Evolutionary conservation across 1,140 invertebrate genomes (phyloP), one percentile per base, ranked within the genome.

Genomic region (Eriocheir sinensis): DNA sequence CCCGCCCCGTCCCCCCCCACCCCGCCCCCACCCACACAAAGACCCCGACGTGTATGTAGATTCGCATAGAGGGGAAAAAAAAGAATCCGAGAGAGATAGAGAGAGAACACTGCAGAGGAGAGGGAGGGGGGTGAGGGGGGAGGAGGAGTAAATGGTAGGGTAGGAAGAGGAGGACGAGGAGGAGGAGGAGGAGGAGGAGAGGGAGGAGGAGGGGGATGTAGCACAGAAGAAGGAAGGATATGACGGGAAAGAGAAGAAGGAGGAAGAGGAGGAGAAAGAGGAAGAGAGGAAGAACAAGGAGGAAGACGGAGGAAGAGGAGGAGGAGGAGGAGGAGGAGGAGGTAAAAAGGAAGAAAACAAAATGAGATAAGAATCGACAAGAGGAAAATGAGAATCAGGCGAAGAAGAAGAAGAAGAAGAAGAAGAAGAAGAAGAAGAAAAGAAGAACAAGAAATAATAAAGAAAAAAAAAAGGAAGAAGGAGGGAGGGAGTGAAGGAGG

Each of bases 11-110:
- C 21, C 21, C 12, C 21, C 60, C 60, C 60, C 60, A 72, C 60
- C 60, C 60, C 60, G n/a, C 60, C 60, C 60, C 27, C 60, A 72
- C 60, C 60, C 60, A 72, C 60, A 72, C 60, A 72, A 72, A 72
- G 60, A 72, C 60, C 60, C 21, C n/a, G 60, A n/a, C 21, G n/a
- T 72, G 60, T 72, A 72, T 72, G 60, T 72, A 72, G 60, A 72
- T 72, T 72, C 60, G 27, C 60, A 21, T n/a, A 72, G 21, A n/a
- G n/a, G n/a, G n/a, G 60, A 4, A 72, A 72, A 48, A 48, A 72
- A 72, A 72, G n/a, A 72, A 72, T 72, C n/a, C 60, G 60, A 72
- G 60, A 21, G 17, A 72, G 60, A 72, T 21, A 72, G 60, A 72
- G 6, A 72, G 12, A 72, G 27, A 12, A 27, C 27, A 72, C 53